Evolutionary conservation across 37 sponge, comb jelly and placozoan species (phyloP).

Genomic region (Cladorhizidae sp.): DNA sequence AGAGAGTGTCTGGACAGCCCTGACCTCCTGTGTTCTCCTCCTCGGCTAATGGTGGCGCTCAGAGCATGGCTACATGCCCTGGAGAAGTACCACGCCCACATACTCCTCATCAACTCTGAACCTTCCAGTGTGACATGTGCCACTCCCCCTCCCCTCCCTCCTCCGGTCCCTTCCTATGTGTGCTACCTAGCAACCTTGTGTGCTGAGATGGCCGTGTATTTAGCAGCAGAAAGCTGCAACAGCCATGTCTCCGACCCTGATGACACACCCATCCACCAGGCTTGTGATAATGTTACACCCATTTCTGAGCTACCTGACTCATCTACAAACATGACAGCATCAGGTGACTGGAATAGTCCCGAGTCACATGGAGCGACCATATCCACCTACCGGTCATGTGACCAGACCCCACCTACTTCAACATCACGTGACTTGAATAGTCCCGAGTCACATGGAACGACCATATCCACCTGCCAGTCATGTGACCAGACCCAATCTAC

Average conservation of each 20-base stretch:
- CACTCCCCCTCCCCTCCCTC: constrained; percentile 15
- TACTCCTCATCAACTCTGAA: background rate
- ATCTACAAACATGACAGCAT: too few relatives aligned
- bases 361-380: background rate
- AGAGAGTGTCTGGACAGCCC: constrained; percentile 2
- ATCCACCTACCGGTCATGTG: background rate
- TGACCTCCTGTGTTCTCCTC: background rate
- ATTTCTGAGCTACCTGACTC: too few relatives aligned
- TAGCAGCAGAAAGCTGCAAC: background rate
- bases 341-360: too few relatives aligned
- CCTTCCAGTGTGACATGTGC: background rate
- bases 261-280: background rate
- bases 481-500: background rate
- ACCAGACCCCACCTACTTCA: background rate
- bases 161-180: background rate
- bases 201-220: constrained; percentile 27
- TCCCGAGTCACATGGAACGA: background rate
- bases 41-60: background rate
- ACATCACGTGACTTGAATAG: too few relatives aligned
- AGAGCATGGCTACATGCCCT: background rate
- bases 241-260: background rate
- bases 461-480: background rate
- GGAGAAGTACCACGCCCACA: background rate
- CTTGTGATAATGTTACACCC: background rate
- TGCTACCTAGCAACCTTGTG: background rate